A percentile compares a stretch with the other conserved stretches of the same genome.
Evolutionary conservation across 2,797 vertebrate genomes (phyloP).

Genomic region (Danio jaintianensis): DNA sequence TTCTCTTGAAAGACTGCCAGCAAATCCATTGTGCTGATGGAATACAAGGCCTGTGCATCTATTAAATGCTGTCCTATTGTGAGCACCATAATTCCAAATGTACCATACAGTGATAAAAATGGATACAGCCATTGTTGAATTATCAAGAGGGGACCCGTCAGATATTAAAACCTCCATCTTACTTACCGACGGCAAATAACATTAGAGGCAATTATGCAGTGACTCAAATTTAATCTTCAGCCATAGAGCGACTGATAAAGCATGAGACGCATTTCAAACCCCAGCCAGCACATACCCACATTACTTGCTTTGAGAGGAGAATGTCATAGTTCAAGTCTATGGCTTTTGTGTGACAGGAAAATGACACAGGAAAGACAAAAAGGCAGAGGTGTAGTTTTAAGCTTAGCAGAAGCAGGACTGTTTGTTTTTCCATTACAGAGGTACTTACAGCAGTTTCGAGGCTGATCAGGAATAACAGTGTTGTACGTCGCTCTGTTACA

Average conservation of each 20-base stretch:
- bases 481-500: conserved; percentile 16
- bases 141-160: conserved; percentile 11
- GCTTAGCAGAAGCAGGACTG: conserved; percentile 56
- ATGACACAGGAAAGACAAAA: conserved; percentile 25
- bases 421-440: conserved; percentile 56
- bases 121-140: conserved; percentile 17
- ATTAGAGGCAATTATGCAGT: conserved; percentile 30
- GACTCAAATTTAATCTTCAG: conserved; percentile 34
- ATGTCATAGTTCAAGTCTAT: conserved; percentile 9
- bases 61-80: neutral
- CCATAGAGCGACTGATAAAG: conserved; percentile 25
- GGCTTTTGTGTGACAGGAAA: conserved; percentile 39
- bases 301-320: conserved; percentile 14
- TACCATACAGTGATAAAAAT: neutral
- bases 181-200: conserved; percentile 10
- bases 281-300: neutral
- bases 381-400: conserved; percentile 2
- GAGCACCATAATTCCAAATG: neutral
- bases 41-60: neutral
- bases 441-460: neutral
- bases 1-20: conserved; percentile 28
- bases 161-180: conserved; percentile 31
- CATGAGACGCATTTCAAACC: neutral
- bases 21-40: conserved; percentile 28
- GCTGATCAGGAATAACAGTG: neutral